Evolutionary conservation across 2,888 invertebrate species (phyloP), one percentile per base, ranked within the genome.

Genomic region (Salpingus planirostris): DNA sequence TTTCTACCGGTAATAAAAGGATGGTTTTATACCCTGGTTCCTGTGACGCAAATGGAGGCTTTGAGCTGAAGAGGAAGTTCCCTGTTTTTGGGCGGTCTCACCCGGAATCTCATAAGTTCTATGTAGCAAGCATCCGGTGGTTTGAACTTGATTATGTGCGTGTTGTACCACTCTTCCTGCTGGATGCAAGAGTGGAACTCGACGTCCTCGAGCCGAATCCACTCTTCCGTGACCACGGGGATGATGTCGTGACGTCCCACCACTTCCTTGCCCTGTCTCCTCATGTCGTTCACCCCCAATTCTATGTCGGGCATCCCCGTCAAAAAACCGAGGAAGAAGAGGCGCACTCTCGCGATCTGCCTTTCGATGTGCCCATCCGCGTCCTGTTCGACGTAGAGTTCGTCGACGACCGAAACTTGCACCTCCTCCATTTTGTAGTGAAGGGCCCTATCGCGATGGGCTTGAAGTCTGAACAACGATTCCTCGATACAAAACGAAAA

Each of bases 181-280:
- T 93, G 87, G 29, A 97, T 88, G 60, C 89, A 88, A 31, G 83
- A 80, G 67, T 97, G 96, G 65, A 98, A 95, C 64, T 96, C 93
- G 0, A 89, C 79, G 27, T 81, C 77, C 68, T 98, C 96, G 31
- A 97, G 75, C 22, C 92, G 79, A 57, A 98, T 98, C 98, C 98
- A 99, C 67, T 98, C 93, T 67, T 99, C 98, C 0, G 98, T 98
- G 40, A 88, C 88, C 11, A 92, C 91, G 12, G 98, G 97, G 60
- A 98, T 93, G 62, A 99, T 98, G 67, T 99, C 98, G 66, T 96
- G 95, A 2, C 98, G 74, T 0, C 98, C 95, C 1, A 98, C 98
- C 30, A 99, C 95, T 73, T 98, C 98, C 66, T 85, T 86, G n/a
- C 97, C 97, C 66, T 95, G 91, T n/a, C 96, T 74, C 64, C 90